Evolutionary conservation across 2,113 vertebrate species (phyloP).

Genomic region (Cariama cristata): DNA sequence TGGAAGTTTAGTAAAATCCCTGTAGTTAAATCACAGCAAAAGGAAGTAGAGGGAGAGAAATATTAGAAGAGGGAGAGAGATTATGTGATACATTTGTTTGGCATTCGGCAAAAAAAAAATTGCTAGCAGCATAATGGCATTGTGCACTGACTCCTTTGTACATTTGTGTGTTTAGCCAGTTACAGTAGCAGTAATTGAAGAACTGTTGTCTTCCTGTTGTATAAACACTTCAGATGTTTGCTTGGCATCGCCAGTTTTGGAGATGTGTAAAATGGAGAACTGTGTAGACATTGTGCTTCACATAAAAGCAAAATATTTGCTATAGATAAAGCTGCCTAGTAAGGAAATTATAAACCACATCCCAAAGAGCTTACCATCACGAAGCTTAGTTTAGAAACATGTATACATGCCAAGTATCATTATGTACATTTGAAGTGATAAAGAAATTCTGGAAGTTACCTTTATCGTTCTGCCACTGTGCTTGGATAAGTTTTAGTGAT

Average conservation of each 20-base stretch:
- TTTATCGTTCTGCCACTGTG: neutral
- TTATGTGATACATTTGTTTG: neutral
- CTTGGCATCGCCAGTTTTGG: neutral
- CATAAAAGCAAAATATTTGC: constrained; percentile 58
- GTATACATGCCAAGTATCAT: neutral
- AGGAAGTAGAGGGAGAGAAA: neutral
- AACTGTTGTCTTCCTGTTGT: constrained; percentile 48
- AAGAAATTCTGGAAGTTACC: constrained; percentile 16
- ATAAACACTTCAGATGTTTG: constrained; percentile 43
- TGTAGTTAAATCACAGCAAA: neutral
- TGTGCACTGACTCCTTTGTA: neutral
- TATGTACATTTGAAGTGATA: neutral
- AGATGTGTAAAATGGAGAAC: constrained; percentile 26
- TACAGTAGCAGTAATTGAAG: constrained; percentile 46
- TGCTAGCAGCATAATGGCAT: constrained; percentile 14
- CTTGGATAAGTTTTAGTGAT: neutral
- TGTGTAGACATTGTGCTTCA: constrained; percentile 29
- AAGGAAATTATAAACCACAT: constrained; percentile 58
- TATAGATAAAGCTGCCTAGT: constrained; percentile 40
- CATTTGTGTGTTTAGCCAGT: constrained; percentile 25
- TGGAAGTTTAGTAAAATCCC: neutral
- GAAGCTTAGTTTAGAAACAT: constrained; percentile 29
- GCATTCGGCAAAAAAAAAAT: neutral
- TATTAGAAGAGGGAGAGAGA: neutral
- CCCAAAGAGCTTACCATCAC: neutral